Conservation (phyloP, 2,888 invertebrate species). For the Dermolepida albohirtum region DNA sequence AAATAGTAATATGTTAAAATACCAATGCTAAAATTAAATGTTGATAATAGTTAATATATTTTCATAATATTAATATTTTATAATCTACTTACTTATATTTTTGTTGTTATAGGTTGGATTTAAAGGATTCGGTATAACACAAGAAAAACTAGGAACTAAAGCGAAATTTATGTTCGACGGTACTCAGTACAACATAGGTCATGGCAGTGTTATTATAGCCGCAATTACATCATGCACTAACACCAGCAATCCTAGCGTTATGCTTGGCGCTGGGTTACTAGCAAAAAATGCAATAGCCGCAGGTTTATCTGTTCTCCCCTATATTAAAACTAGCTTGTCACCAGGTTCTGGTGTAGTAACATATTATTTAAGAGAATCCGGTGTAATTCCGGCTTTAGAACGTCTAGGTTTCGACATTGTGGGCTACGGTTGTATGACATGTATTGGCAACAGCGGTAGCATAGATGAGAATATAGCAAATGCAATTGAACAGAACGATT, state of each 20-base stretch:
- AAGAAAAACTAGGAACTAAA: slow-evolving; percentile 71
- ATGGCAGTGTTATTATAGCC: slow-evolving; percentile 96
- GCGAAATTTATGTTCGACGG: slow-evolving; percentile 87
- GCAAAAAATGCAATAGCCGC: slow-evolving; percentile 95
- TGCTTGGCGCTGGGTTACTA: slow-evolving; percentile 93
- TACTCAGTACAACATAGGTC: slow-evolving; percentile 80
- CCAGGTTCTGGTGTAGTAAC: slow-evolving; percentile 71
- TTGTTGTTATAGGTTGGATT: slow-evolving; percentile 79
- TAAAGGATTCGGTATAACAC: slow-evolving; percentile 88
- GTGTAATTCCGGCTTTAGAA: slow-evolving; percentile 88
- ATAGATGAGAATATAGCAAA: slow-evolving; percentile 91
- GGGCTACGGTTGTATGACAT: slow-evolving; percentile 99
- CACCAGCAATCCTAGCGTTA: slow-evolving; percentile 97
- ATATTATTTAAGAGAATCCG: slow-evolving; percentile 78
- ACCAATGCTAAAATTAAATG: too few species aligned
- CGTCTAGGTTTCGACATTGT: slow-evolving; percentile 93
- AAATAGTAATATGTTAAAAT: too few species aligned
- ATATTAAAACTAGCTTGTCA: slow-evolving; percentile 96
- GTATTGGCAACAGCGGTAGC: slow-evolving; percentile 98
- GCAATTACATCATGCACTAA: slow-evolving; percentile 99
- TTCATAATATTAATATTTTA: not conserved
- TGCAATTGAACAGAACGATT: slow-evolving; percentile 91
- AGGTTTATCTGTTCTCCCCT: slow-evolving; percentile 89
- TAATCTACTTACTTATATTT: not conserved
- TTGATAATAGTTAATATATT: too few species aligned